Evolutionary conservation across 1,140 invertebrate species (phyloP), one percentile per base, ranked within the genome.

Genomic region (Drosophila pectinifera): DNA sequence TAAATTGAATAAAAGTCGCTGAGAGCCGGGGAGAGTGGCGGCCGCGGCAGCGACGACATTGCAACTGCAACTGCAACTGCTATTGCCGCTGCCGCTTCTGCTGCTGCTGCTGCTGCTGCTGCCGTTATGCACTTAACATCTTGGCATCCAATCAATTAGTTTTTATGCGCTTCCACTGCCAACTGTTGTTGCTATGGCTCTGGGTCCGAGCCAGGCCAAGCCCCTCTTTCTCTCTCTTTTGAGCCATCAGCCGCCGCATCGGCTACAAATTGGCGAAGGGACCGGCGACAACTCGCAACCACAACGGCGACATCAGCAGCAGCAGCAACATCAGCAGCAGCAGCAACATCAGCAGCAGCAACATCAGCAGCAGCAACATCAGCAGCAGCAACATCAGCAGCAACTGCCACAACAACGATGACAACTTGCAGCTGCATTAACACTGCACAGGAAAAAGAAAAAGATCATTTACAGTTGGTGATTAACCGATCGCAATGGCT

Each of bases 111-210:
- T 55, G 59, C 16, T 73, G 80, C 46, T 65, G 73, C 79, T 78
- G 80, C 82, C 83, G 82, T 86, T 86, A 82, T 88, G 83, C 83
- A 75, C 80, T 83, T 83, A 88, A 89, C 84, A 88, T 89, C 84
- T 83, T 89, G 83, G 83, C 83, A 88, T 88, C 83, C 83, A 85
- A 85, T 85, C 81, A 85, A 85, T 85, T 85, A 85, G 81, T 85
- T 85, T 85, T 85, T 85, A 85, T 85, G 77, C 80, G 80, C 81
- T 85, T 86, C 73, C 81, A 85, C 74, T 84, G 80, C 80, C 80
- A 81, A 75, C 62, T 73, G 73, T 58, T 73, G 67, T 46, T 69
- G 38, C 49, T 22, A 31, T 62, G 68, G 22, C 58, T 43, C 18
- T 56, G 48, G 61, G 57, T 39, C 64, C 56, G 67, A 76, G 80